phyloP scores from a whole-genome alignment of 2,797 vertebrate species.

The Melanotaenia maccullochi region DNA sequence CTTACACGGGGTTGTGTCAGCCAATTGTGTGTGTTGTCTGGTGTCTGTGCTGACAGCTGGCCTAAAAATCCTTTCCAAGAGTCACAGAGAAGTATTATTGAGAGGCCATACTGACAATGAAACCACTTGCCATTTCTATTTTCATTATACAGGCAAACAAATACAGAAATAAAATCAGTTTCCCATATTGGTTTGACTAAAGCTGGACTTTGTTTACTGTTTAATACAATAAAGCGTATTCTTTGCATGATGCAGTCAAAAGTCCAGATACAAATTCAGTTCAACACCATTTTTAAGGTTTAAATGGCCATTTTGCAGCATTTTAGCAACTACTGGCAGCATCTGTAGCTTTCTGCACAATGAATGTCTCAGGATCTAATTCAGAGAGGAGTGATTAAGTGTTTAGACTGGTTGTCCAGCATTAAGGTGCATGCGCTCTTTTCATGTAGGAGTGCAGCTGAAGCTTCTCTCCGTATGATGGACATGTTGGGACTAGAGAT shows the following conservation, averaged over 20 bases:
- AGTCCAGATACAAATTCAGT: not conserved
- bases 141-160: slow-evolving; percentile 6
- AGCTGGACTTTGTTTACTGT: slow-evolving; percentile 12
- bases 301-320: not conserved
- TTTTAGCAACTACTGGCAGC: not conserved
- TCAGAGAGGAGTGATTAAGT: not conserved
- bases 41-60: slow-evolving; percentile 47
- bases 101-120: slow-evolving; percentile 39
- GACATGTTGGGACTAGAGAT: not conserved
- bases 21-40: slow-evolving; percentile 37
- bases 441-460: not conserved
- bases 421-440: not conserved
- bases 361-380: slow-evolving; percentile 5
- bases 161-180: slow-evolving; percentile 11
- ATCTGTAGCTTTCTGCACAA: not conserved
- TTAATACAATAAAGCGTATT: not conserved
- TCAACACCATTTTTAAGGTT: not conserved
- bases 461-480: not conserved
- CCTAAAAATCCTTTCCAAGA: slow-evolving; percentile 52
- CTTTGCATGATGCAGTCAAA: too few relatives aligned
- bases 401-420: not conserved
- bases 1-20: slow-evolving; percentile 21
- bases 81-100: slow-evolving; percentile 49
- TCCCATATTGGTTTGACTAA: slow-evolving; percentile 10
- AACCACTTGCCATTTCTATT: slow-evolving; percentile 29